phyloP scores from a whole-genome alignment of 2,113 vertebrate species.

The Phyllopteryx taeniolatus region DNA sequence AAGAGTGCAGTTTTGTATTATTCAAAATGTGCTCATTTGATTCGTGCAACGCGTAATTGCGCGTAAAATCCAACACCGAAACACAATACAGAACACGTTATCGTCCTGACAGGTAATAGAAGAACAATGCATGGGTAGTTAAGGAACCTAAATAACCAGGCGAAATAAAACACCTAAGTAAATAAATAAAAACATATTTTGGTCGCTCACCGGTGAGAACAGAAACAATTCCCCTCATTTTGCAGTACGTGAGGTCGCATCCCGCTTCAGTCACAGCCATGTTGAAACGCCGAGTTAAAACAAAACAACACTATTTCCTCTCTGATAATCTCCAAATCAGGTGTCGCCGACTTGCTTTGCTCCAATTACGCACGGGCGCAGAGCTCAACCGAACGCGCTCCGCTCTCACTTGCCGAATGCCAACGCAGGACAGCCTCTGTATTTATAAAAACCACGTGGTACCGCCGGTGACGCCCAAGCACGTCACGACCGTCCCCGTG shows the following conservation, averaged over 20 bases:
- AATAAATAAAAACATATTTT: background rate
- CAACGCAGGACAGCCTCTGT: background rate
- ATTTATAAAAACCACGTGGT: conserved; percentile 68
- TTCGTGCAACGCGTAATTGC: background rate
- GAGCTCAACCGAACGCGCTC: background rate
- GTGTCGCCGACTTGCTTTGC: background rate
- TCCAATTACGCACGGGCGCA: background rate
- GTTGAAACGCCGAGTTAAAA: background rate
- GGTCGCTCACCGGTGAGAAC: conserved; percentile 72
- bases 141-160: background rate
- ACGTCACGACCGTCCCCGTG: conserved; percentile 63
- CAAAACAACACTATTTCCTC: background rate
- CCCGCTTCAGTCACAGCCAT: conserved; percentile 76
- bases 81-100: background rate
- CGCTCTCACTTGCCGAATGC: conserved; percentile 8
- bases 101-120: background rate
- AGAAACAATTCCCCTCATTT: conserved; percentile 74
- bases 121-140: background rate
- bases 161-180: background rate
- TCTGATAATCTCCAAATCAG: background rate
- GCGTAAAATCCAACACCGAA: background rate
- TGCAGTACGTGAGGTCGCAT: conserved; percentile 78
- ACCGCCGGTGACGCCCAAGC: conserved; percentile 31
- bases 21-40: background rate
- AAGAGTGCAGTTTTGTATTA: background rate